phyloP scores from a whole-genome alignment of 1,140 invertebrate species.

The Mylabris phalerata region DNA sequence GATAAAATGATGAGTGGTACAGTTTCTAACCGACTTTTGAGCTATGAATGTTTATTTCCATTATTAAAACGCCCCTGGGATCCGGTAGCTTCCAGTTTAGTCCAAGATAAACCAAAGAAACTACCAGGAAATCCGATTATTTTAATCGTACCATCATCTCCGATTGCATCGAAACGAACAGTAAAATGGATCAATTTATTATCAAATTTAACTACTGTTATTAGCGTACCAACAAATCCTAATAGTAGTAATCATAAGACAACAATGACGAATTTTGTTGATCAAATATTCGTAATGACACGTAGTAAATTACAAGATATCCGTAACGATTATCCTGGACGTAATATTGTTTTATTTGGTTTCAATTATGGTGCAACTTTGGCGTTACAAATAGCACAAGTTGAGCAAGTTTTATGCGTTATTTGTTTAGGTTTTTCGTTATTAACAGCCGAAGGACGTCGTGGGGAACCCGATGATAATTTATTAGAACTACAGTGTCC shows the following conservation, averaged over 20 bases:
- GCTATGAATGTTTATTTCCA: conserved; percentile 50
- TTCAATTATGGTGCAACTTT: conserved; percentile 68
- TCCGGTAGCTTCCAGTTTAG: conserved; percentile 46
- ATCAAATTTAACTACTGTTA: conserved; percentile 60
- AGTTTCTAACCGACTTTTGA: conserved; percentile 43
- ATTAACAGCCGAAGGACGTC: conserved; percentile 62
- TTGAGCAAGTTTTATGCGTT: conserved; percentile 64
- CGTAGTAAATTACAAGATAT: conserved; percentile 65
- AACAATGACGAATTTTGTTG: conserved; percentile 53
- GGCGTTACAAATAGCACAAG: conserved; percentile 59
- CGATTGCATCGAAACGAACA: conserved; percentile 50
- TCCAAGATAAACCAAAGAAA: conserved; percentile 48
- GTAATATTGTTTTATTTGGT: conserved; percentile 69
- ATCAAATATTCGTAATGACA: conserved; percentile 63
- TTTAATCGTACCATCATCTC: conserved; percentile 58
- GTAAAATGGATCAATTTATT: conserved; percentile 66
- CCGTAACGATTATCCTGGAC: conserved; percentile 57
- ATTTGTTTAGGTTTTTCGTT: conserved; percentile 77
- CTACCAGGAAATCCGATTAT: conserved; percentile 66
- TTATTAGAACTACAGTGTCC: conserved; percentile 67
- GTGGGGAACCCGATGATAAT: conserved; percentile 73
- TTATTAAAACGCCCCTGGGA: conserved; percentile 74
- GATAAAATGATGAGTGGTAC: conserved; percentile 63
- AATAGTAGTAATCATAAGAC: conserved; percentile 41
- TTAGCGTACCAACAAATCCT: conserved; percentile 53